Evolutionary conservation across 2,113 vertebrate species (phyloP), one percentile per base, ranked within the genome.

Genomic region (Gavialis gangeticus): DNA sequence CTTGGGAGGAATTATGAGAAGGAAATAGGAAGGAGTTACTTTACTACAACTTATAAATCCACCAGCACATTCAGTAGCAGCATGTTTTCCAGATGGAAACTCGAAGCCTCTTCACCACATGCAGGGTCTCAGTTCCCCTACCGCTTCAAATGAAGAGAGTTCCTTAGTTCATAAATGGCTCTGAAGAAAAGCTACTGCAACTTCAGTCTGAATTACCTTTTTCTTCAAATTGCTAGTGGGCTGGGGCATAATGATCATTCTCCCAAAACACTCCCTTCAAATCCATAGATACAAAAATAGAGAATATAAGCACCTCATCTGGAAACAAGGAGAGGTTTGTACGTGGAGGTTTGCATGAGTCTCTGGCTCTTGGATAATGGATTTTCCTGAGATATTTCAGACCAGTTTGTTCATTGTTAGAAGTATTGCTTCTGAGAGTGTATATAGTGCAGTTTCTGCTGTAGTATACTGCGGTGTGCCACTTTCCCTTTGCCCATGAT

Each of bases 401-500:
- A n/a, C 30, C 30, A 71, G 13, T 17, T 71, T 71, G 18, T 21
- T 37, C 46, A 37, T 46, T 25, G 34, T 73, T 46, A 46, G 34
- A 71, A 13, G 37, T 6, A 73, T 46, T 22, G 5, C 69, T 46
- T 73, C 34, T 24, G 34, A 12, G 21, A 12, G 6, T 22, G 34
- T 46, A 46, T 71, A 71, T 37, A 46, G 12, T 73, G 12, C 34
- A 46, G 24, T 73, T 13, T 22, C 78, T 96, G 84, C 96, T 97
- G 95, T 95, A 24, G 90, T 96, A 96, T 97, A 54, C 90, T 58
- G 75, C 87, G 92, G 62, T 95, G 60, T 92, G 54, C 54, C 92
- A 28, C 0, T 0, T 89, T 95, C 25, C 64, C 80, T 84, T 66
- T 85, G n/a, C 67, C 67, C 24, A 12, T 71, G 12, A 46, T 24